Evolutionary conservation across 1,140 invertebrate species (phyloP), one percentile per base, ranked within the genome.

Genomic region (Trichomalopsis sarcophagae): DNA sequence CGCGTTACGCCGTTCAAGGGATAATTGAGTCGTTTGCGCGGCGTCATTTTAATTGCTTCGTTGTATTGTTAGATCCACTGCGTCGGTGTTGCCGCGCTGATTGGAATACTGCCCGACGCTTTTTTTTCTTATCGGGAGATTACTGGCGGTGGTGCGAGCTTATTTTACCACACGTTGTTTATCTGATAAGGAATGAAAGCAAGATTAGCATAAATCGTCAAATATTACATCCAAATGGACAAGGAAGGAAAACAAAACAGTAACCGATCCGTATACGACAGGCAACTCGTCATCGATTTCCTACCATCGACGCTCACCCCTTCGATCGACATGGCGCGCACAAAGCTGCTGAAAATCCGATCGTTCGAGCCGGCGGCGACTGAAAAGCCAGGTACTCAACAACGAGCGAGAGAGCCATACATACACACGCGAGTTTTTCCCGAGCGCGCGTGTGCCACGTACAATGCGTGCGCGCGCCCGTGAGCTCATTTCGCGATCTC

Each of bases 401-500:
- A 23, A 62, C 47, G 21, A 81, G 23, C 13, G 33, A 13, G n/a
- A 77, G 1, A 50, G 2, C 3, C 17, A 17, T 6, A 30, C 21
- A 40, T 62, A n/a, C 6, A 62, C 4, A 62, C 55, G 17, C 17
- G n/a, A 17, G 40, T 66, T 77, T 74, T 75, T 62, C 50, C 68
- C 11, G 10, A 2, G 11, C 14, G 33, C 36, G 47, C 50, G 62
- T 76, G 78, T 76, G 55, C 71, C 69, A 14, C 13, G n/a, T 27
- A 81, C 71, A 76, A 81, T 68, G 47, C 27, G 55, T 17, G 69
- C 68, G 71, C 44, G 55, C 55, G 84, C 73, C 78, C 71, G 33
- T 75, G 66, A 74, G 69, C 69, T 80, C 69, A 55, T 79, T 84
- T 84, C 27, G 47, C 73, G n/a, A 81, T 85, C 27, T 85, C 75